Evolutionary conservation across 1,140 invertebrate species (phyloP), one percentile per base, ranked within the genome.

Genomic region (Bombus impatiens): DNA sequence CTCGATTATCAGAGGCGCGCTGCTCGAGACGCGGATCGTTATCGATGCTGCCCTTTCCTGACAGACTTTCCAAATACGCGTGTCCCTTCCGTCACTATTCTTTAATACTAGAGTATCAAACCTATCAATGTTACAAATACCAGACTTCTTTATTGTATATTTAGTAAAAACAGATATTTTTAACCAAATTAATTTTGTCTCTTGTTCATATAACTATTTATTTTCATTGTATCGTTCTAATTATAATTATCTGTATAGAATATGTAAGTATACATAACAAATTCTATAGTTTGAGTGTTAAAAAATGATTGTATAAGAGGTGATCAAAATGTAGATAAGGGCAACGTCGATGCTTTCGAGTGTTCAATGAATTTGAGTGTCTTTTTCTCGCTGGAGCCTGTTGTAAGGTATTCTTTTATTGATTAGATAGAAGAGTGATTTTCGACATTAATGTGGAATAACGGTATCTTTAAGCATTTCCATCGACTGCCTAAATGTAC

Each of bases 1-100:
- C 6, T 89, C 87, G 83, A 86, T 78, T 86, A 32, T 18, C 25
- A 40, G 42, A 53, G 32, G 10, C 47, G n/a, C 42, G 44, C 12
- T 53, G 18, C 42, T n/a, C 53, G 37, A 65, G 75, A 86, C 32
- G 42, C 81, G 80, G 62, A 67, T 83, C 87, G 88, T 67, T 82
- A 88, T 88, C 77, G 83, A 84, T 84, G 67, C 83, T 84, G n/a
- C 40, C 75, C 62, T 78, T 82, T 75, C 70, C 80, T 35, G 10
- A 42, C 68, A 67, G 35, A 59, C n/a, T 44, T 47, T 13, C 28
- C 25, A 47, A 35, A 44, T 71, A 71, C 37, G 28, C 40, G 40
- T 44, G 28, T 72, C 70, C 5, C 28, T 72, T 13, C 13, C 40
- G 25, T 42, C 0, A 8, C 40, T 6, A 18, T 70, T 40, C 37